phyloP scores from a whole-genome alignment of 1,140 invertebrate species.

The Eriosoma lanigerum region DNA sequence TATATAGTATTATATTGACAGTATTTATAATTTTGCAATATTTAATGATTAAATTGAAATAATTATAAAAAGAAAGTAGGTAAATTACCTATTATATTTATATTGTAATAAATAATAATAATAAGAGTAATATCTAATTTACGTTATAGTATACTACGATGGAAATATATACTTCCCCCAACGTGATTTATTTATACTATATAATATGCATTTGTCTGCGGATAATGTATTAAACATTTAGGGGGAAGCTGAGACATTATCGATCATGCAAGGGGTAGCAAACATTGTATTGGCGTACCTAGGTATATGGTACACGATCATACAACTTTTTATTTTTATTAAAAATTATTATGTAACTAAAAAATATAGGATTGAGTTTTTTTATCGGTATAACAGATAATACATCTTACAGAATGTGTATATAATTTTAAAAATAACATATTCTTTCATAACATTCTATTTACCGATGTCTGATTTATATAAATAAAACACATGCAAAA shows the following conservation, averaged over 20 bases:
- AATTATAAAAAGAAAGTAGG: not conserved
- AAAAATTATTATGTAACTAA: not conserved
- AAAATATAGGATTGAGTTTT: not conserved
- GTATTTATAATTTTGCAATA: too few relatives aligned
- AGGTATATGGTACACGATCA: too few relatives aligned
- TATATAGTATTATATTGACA: not conserved
- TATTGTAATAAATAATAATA: not conserved
- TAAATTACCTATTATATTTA: not conserved
- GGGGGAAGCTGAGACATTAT: constrained; percentile 27
- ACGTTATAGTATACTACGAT: not conserved
- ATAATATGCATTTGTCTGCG: constrained; percentile 15
- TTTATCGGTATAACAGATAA: too few relatives aligned
- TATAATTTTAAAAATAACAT: too few relatives aligned
- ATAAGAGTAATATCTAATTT: too few relatives aligned
- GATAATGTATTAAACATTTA: constrained; percentile 23
- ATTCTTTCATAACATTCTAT: too few relatives aligned
- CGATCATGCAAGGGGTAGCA: constrained; percentile 25
- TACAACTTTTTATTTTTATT: too few relatives aligned
- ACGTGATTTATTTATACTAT: constrained; percentile 17
- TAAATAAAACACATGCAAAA: too few relatives aligned
- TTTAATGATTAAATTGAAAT: too few relatives aligned
- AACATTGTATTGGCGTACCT: not conserved
- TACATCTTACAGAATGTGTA: too few relatives aligned
- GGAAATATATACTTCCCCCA: not conserved
- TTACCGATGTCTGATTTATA: too few relatives aligned